Percentiles rank a stretch among this genome's conserved stretches.
Evolutionary conservation across 2,113 vertebrate genomes (phyloP).

Genomic region (Apus apus): DNA sequence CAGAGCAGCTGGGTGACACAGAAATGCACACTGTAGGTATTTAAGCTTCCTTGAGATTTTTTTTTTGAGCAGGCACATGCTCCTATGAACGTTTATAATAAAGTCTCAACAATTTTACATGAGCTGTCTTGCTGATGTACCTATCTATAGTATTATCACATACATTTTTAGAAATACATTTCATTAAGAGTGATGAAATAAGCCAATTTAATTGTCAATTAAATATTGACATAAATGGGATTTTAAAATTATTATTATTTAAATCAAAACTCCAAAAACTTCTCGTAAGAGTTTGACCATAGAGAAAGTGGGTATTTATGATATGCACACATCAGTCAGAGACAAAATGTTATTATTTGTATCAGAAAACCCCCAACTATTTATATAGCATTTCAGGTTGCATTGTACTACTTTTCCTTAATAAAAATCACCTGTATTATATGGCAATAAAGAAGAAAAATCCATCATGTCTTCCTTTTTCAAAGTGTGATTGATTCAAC

Average conservation of each 20-base stretch:
- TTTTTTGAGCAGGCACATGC: not conserved
- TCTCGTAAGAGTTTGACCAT: not conserved
- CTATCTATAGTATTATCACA: not conserved
- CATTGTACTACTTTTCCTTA: not conserved
- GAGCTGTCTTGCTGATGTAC: not conserved
- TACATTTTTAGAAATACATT: not conserved
- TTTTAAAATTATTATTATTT: not conserved
- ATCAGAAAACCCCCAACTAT: rapidly evolving
- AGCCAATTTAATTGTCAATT: not conserved
- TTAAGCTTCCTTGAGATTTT: not conserved
- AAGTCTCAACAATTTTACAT: not conserved
- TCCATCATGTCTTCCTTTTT: not conserved
- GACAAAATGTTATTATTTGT: not conserved
- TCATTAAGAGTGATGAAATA: not conserved
- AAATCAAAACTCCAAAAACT: not conserved
- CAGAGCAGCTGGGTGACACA: not conserved
- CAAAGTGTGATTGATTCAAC: not conserved
- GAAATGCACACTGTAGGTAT: not conserved
- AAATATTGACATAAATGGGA: not conserved
- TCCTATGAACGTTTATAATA: not conserved
- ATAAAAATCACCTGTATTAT: not conserved
- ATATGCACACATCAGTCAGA: not conserved
- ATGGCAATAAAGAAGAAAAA: not conserved
- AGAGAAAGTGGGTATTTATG: not conserved
- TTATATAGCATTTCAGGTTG: not conserved